Conservation (phyloP, 1,140 invertebrate genomes). For the Macrosteles quadrilineatus region DNA sequence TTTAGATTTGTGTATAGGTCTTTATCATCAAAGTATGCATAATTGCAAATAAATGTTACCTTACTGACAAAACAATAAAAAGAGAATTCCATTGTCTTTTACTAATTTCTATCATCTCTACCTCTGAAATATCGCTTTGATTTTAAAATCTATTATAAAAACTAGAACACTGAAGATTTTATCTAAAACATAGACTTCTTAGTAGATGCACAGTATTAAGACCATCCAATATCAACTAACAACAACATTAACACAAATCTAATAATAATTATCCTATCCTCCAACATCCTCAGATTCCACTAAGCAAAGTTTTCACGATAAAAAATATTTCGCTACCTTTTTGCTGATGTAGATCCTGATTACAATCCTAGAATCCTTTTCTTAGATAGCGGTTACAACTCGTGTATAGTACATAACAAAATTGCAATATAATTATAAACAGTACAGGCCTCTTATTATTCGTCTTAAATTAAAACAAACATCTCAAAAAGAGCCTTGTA, state of each 20-base stretch:
- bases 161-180: background rate
- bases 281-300: background rate
- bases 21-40: constrained; percentile 14
- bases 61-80: background rate
- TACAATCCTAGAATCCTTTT: background rate
- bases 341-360: background rate
- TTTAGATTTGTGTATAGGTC: constrained; percentile 27
- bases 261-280: constrained; percentile 31
- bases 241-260: constrained; percentile 36
- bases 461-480: constrained; percentile 33
- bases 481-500: constrained; percentile 34
- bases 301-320: constrained; percentile 7
- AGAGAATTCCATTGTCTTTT: constrained; percentile 25
- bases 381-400: constrained; percentile 15
- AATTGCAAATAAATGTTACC: constrained; percentile 14
- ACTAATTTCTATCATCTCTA: constrained; percentile 9
- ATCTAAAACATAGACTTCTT: constrained; percentile 17
- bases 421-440: constrained; percentile 37
- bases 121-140: constrained; percentile 34
- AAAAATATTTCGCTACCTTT: background rate
- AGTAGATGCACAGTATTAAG: constrained; percentile 7
- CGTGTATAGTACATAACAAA: constrained; percentile 31
- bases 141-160: constrained; percentile 28
- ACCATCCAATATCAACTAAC: constrained; percentile 24
- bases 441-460: constrained; percentile 40